Base-by-base conservation (phyloP, 2,888 invertebrate species). In the Phanerotoma sp. region DNA sequence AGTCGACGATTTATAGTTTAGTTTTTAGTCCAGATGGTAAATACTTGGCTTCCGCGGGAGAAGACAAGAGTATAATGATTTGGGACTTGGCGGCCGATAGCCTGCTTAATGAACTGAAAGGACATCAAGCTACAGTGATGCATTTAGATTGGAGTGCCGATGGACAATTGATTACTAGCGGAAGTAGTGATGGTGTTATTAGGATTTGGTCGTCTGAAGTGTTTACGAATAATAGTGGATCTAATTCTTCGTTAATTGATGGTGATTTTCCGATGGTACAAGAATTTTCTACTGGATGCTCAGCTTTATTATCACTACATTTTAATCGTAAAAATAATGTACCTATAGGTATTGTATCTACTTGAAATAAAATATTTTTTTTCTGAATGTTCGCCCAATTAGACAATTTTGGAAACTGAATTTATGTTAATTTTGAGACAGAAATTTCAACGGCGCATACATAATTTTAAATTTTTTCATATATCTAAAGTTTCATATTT, bases 1-100 rank as follows among this genome's bases (percentile, higher is more conserved):
- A 88, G 63, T 88, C 87, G 22, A 83, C 86, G 2, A 83, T 96
- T 20, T 84, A 88, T 56, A 81, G 87, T 52, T 78, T 96, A 53
- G 86, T 88, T 20, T 96, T 95, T 79, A 90, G 93, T 72, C 90
- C 92, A 0, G 84, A 88, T 69, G 96, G 96, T 40, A 85, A 88
- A 69, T 86, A 86, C 74, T 79, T 96, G 51, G 93, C 93, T 10
- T 90, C 89, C 63, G 91, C 89, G 49, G 54, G 54, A 15, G 75
- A 75, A 48, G 77, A 76, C 56, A 76, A 74, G 56, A 66, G 61
- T 35, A 71, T 77, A 49, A 69, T 66, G 4, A 71, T 77, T 60
- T 77, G 76, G 75, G 77, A 77, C 64, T 66, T 77, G 51, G 69
- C 76, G 16, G 70, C 74, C 11, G 74, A 76, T 60, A 62, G 68